Conservation (phyloP, 2,888 invertebrate species). For the Exocentrus adspersus region DNA sequence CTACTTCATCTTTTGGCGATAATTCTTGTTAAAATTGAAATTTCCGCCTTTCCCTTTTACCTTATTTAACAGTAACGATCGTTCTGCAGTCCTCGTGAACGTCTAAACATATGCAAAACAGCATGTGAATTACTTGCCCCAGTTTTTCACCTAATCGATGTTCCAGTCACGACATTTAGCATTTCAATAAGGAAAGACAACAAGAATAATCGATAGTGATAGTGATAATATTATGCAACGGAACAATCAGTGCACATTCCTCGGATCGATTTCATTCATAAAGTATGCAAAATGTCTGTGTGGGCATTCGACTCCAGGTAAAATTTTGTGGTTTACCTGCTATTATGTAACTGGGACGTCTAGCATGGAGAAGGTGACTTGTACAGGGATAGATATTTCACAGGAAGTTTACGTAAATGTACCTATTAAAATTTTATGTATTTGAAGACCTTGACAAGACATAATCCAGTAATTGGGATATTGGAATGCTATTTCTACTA, state of each 20-base stretch:
- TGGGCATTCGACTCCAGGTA: slow-evolving; percentile 27
- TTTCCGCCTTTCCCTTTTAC: no score
- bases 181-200: slow-evolving; percentile 41
- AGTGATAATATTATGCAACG: slow-evolving; percentile 34
- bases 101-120: slow-evolving; percentile 12
- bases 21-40: no score
- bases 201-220: slow-evolving; percentile 44
- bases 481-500: no score
- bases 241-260: slow-evolving; percentile 16
- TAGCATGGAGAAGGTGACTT: background rate
- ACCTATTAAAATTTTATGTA: no score
- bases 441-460: no score
- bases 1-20: no score
- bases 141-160: slow-evolving; percentile 38
- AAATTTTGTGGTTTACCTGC: slow-evolving; percentile 22
- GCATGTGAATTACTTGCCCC: slow-evolving; percentile 30
- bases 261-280: slow-evolving; percentile 29
- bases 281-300: slow-evolving; percentile 29
- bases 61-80: slow-evolving; percentile 9
- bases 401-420: background rate
- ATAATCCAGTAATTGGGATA: no score
- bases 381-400: background rate
- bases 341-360: slow-evolving; percentile 16
- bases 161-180: slow-evolving; percentile 40
- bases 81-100: background rate